phyloP scores from a whole-genome alignment of 2,797 vertebrate species.

The Threskiornis aethiopicus region DNA sequence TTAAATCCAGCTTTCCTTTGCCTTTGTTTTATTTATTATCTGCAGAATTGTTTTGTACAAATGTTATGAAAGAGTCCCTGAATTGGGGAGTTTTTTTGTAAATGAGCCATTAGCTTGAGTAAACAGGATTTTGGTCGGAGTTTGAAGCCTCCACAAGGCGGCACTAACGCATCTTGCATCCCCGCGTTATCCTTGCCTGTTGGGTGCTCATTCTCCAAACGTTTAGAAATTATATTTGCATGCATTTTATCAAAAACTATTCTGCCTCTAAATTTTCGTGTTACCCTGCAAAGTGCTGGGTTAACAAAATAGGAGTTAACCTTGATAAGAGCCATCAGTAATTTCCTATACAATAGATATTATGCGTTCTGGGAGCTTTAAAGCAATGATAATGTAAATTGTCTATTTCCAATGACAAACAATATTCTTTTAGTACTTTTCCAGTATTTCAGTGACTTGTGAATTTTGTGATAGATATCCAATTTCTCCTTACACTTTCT shows the following conservation, averaged over 20 bases:
- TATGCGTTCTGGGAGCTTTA: constrained; percentile 52
- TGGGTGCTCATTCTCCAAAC: constrained; percentile 40
- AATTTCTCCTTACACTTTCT: constrained; percentile 8
- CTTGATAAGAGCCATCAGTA: constrained; percentile 71
- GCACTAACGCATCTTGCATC: constrained; percentile 85
- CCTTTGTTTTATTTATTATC: constrained; percentile 39
- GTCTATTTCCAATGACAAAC: constrained; percentile 66
- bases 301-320: constrained; percentile 75
- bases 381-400: constrained; percentile 67
- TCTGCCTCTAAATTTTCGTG: constrained; percentile 80
- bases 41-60: background rate
- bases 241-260: constrained; percentile 76
- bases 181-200: background rate
- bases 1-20: background rate
- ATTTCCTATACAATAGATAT: constrained; percentile 59
- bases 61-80: background rate
- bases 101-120: background rate
- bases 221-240: constrained; percentile 75
- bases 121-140: background rate
- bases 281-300: constrained; percentile 70
- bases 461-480: constrained; percentile 28
- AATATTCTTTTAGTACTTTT: constrained; percentile 30
- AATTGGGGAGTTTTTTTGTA: constrained; percentile 25
- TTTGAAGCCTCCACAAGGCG: constrained; percentile 87
- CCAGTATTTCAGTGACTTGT: constrained; percentile 30